Evolutionary conservation across 2,888 invertebrate species (phyloP).

Genomic region (Synanthedon andrenaeformis): DNA sequence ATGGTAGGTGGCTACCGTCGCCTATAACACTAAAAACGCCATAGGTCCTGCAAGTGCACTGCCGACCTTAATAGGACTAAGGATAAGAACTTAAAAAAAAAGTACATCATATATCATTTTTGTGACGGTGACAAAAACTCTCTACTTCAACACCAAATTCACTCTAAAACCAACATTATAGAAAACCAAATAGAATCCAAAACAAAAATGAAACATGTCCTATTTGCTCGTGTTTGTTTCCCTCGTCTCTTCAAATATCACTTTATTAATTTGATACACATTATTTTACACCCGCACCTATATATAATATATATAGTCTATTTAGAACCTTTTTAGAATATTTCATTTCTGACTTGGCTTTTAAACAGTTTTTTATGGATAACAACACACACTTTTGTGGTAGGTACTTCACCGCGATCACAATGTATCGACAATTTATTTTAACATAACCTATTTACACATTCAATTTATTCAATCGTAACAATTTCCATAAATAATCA

Average conservation of each 20-base stretch:
- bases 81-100: too few relatives aligned
- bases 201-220: constrained; percentile 1
- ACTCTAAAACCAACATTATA: not conserved
- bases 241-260: not conserved
- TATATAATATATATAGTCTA: not conserved
- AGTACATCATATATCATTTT: too few relatives aligned
- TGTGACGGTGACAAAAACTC: not conserved
- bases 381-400: not conserved
- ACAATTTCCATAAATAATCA: too few relatives aligned
- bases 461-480: too few relatives aligned
- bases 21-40: too few relatives aligned
- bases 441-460: too few relatives aligned
- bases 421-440: too few relatives aligned
- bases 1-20: too few relatives aligned
- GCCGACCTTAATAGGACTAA: too few relatives aligned
- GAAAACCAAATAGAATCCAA: not conserved
- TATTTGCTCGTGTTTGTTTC: too few relatives aligned
- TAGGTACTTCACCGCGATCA: not conserved
- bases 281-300: not conserved
- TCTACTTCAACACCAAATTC: not conserved
- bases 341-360: constrained; percentile 1
- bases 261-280: not conserved
- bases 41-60: too few relatives aligned
- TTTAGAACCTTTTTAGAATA: constrained; percentile 1
- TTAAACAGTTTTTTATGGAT: not conserved